Percentiles rank a stretch among this genome's conserved stretches.
These are phyloP conservation scores for Zosterops hypoxanthus DNA, from an alignment of 2,113 vertebrate genomes.

Conservation along the genomic window DNA sequence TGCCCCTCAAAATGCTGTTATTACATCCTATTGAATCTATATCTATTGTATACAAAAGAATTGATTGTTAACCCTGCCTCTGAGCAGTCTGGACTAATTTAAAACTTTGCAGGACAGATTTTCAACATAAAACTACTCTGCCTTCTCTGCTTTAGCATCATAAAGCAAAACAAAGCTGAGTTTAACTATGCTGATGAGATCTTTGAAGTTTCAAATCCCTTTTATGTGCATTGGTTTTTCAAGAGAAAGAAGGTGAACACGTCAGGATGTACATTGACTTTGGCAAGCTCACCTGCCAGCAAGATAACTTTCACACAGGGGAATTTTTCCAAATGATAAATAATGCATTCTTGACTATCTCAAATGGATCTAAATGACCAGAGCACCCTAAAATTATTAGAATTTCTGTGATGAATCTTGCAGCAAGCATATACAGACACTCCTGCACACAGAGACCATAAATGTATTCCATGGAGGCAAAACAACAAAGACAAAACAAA, in stretches of 20 bases:
- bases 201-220: background rate
- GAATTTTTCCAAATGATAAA: background rate
- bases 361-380: background rate
- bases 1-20: background rate
- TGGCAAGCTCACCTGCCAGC: background rate
- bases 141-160: background rate
- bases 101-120: background rate
- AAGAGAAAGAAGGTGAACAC: background rate
- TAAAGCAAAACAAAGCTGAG: background rate
- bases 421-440: background rate
- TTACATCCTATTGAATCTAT: background rate
- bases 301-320: background rate
- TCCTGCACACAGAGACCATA: background rate
- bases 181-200: background rate
- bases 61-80: background rate
- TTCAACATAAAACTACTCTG: background rate
- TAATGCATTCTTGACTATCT: accelerated
- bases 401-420: background rate
- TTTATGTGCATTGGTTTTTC: background rate
- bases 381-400: background rate
- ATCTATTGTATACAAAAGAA: background rate
- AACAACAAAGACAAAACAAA: background rate
- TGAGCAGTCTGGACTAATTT: background rate
- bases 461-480: background rate
- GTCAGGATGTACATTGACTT: background rate